phyloP scores from a whole-genome alignment of 2,113 vertebrate species.

The Sterrhoptilus dennistouni region DNA sequence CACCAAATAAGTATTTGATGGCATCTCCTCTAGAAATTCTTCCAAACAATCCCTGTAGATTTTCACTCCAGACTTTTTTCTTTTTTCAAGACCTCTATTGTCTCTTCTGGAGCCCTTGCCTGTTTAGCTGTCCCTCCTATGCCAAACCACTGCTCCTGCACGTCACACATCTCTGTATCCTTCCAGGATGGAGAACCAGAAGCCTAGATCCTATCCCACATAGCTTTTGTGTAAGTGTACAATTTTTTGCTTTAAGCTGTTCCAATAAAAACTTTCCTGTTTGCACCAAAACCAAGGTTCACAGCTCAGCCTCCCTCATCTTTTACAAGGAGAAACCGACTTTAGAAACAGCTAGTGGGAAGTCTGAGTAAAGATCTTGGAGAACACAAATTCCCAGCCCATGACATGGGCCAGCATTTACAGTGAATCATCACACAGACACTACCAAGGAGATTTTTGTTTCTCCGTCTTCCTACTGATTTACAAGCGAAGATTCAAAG shows the following conservation, averaged over 20 bases:
- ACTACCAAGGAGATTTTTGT: neutral
- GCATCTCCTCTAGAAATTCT: neutral
- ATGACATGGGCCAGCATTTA: neutral
- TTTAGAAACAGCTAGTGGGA: constrained; percentile 5
- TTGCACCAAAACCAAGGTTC: constrained; percentile 23
- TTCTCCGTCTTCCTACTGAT: neutral
- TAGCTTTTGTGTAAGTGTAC: neutral
- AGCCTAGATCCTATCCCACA: neutral
- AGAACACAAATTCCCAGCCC: neutral
- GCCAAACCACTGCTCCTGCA: neutral
- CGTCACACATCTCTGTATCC: neutral
- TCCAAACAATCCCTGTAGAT: neutral
- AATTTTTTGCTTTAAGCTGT: neutral
- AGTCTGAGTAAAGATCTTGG: neutral
- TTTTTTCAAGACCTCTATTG: neutral
- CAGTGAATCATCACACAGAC: neutral
- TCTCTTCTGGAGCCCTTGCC: neutral
- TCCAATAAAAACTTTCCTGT: constrained; percentile 32
- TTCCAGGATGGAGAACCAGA: neutral
- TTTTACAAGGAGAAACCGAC: neutral
- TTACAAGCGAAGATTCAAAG: neutral
- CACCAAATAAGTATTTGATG: neutral
- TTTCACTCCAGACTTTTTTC: neutral
- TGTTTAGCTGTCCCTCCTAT: neutral
- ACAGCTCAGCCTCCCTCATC: neutral